A percentile compares a stretch with the other conserved stretches of the same genome.
Conservation (phyloP, 2,113 vertebrate species). For the Dryoscopus gambensis region DNA sequence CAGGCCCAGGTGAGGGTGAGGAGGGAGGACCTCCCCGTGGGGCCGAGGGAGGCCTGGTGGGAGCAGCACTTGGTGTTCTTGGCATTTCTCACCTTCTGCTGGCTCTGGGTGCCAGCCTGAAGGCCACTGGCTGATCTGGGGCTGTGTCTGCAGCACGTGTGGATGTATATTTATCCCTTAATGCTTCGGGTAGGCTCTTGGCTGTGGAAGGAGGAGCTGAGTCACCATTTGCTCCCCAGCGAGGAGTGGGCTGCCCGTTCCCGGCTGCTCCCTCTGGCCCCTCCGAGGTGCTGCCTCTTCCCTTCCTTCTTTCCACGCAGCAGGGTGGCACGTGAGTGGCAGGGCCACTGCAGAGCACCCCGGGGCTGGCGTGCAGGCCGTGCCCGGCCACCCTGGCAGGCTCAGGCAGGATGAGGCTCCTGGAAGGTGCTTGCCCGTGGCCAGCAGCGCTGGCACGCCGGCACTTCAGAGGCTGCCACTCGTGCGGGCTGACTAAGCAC, state of each 20-base stretch:
- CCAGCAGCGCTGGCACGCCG: background rate
- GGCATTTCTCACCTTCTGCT: background rate
- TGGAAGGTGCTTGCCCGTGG: background rate
- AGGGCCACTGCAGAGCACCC: background rate
- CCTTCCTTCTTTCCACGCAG: background rate
- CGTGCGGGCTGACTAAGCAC: background rate
- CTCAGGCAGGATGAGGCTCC: conserved; percentile 1
- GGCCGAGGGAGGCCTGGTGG: background rate
- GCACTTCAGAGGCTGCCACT: background rate
- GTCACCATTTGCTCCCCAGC: background rate
- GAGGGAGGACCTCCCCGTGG: background rate
- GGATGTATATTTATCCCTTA: conserved; percentile 41
- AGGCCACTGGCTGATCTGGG: background rate
- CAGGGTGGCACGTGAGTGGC: background rate
- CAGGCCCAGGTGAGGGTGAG: background rate
- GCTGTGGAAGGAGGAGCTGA: conserved; percentile 18
- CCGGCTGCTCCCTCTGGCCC: background rate
- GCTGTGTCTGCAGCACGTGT: background rate
- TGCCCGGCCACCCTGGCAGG: background rate
- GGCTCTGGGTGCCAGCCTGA: background rate
- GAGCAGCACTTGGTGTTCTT: background rate
- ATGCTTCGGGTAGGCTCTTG: background rate
- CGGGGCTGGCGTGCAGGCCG: background rate
- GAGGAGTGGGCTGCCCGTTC: background rate
- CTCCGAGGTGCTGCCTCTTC: background rate